These are phyloP conservation scores for Bellardia pandia DNA, from an alignment of 2,888 invertebrate species.

Conservation along the genomic window DNA sequence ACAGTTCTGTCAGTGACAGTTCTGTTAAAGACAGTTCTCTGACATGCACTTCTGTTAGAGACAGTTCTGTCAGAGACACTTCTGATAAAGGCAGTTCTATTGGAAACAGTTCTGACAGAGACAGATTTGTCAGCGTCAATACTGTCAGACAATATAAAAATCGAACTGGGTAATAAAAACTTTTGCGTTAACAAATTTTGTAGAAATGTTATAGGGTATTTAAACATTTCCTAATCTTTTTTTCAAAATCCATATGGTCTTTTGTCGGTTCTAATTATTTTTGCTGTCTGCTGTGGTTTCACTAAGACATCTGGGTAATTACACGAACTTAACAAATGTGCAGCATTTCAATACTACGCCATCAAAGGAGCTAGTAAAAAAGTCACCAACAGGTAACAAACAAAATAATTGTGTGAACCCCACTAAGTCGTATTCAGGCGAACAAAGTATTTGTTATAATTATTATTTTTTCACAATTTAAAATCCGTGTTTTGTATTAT, in stretches of 20 bases:
- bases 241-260: neutral
- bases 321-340: slow-evolving; percentile 7
- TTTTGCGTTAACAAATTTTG: too few relatives aligned
- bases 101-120: too few relatives aligned
- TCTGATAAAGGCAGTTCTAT: too few relatives aligned
- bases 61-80: too few relatives aligned
- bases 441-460: neutral
- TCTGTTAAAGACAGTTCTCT: too few relatives aligned
- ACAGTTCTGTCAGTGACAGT: too few relatives aligned
- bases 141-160: too few relatives aligned
- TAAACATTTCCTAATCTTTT: neutral
- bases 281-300: neutral
- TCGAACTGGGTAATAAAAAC: too few relatives aligned
- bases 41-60: too few relatives aligned
- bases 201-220: neutral
- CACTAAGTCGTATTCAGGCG: neutral
- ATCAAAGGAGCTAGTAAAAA: neutral
- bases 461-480: neutral
- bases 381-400: neutral
- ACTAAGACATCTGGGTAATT: slow-evolving; percentile 5
- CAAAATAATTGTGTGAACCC: slow-evolving; percentile 13
- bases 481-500: slow-evolving; percentile 38
- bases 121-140: too few relatives aligned
- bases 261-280: slow-evolving; percentile 8
- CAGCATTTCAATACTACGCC: neutral